Evolutionary conservation across 2,113 vertebrate genomes (phyloP).

Genomic region (Pollimyrus isidori): DNA sequence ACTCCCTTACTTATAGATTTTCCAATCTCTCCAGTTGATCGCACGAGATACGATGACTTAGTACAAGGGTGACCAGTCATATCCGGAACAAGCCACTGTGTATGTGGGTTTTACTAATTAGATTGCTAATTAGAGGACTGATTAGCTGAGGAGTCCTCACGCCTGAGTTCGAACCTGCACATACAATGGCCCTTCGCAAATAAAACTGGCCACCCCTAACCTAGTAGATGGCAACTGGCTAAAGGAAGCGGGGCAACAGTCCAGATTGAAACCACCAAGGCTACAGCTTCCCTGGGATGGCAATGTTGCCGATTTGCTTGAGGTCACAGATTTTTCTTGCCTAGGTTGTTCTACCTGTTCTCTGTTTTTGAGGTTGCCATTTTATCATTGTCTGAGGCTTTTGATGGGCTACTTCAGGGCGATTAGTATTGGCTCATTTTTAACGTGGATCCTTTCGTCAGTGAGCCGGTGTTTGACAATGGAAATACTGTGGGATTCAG

Average conservation of each 20-base stretch:
- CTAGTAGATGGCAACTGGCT: neutral
- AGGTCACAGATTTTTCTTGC: neutral
- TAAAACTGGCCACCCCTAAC: neutral
- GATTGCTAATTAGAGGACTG: too few species aligned
- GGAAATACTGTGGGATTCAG: constrained; percentile 1
- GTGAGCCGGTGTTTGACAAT: constrained; percentile 10
- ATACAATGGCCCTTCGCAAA: too few species aligned
- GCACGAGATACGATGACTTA: neutral
- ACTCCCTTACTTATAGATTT: constrained; percentile 2
- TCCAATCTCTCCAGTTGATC: neutral
- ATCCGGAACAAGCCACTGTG: too few species aligned
- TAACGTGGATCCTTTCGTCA: constrained; percentile 7
- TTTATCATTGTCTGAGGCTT: neutral
- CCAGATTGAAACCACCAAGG: neutral
- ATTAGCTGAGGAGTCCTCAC: too few species aligned
- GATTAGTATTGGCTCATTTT: neutral
- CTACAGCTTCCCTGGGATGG: neutral
- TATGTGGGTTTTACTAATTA: too few species aligned
- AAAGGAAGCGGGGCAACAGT: neutral
- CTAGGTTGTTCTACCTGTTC: neutral
- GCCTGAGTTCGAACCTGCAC: too few species aligned
- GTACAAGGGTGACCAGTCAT: too few species aligned
- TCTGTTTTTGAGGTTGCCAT: neutral
- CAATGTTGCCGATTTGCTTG: neutral
- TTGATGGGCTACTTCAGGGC: constrained; percentile 4